Conservation (phyloP, 2,797 vertebrate genomes). For the Sebastes jordani region DNA sequence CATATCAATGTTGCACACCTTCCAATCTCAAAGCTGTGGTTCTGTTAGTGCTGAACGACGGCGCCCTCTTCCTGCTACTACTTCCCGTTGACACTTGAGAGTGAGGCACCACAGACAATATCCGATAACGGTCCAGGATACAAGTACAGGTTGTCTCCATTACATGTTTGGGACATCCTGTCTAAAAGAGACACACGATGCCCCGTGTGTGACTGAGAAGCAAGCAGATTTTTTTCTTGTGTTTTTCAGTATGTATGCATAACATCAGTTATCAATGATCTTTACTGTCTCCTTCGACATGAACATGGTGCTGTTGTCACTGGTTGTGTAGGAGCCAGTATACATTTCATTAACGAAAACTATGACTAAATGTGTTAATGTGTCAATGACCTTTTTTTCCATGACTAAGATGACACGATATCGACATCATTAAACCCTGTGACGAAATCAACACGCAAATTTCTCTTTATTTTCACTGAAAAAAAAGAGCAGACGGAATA, state of each 20-base stretch:
- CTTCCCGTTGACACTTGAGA: not conserved
- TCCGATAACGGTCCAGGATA: not conserved
- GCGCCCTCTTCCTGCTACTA: not conserved
- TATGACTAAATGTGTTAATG: not conserved
- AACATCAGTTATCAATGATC: not conserved
- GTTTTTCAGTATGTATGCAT: not conserved
- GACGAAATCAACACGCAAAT: too few species aligned
- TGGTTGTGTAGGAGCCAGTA: not conserved
- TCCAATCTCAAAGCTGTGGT: not conserved
- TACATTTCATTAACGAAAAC: not conserved
- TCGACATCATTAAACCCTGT: too few species aligned
- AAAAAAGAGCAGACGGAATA: too few species aligned
- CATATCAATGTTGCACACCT: not conserved
- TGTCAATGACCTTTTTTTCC: too few species aligned
- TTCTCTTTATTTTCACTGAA: too few species aligned
- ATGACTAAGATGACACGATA: fast-evolving
- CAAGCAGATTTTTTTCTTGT: not conserved
- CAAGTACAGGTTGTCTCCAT: conserved; percentile 8
- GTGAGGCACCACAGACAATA: not conserved
- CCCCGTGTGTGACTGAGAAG: not conserved
- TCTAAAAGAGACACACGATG: not conserved
- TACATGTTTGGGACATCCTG: not conserved
- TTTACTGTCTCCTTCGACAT: not conserved
- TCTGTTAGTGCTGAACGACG: not conserved
- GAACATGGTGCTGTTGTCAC: not conserved